These are phyloP conservation scores for Nerophis lumbriciformis DNA, from an alignment of 2,113 vertebrate genomes.

Conservation along the genomic window DNA sequence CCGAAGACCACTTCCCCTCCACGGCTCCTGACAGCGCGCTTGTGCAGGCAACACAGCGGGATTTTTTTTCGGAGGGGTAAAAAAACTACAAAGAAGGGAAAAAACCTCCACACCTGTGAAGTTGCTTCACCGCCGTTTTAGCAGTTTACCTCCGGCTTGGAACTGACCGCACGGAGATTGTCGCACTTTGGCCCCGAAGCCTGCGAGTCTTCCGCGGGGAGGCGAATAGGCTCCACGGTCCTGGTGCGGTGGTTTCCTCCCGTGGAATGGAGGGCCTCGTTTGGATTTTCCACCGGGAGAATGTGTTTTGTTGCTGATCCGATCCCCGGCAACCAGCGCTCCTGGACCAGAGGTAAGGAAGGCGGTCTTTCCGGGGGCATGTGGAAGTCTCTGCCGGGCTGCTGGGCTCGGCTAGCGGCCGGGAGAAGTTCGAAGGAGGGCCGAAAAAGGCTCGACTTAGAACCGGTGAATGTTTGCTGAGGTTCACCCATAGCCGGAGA, in stretches of 20 bases:
- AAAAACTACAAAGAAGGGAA: background rate
- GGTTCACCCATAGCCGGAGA: background rate
- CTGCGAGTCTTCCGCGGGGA: constrained; percentile 20
- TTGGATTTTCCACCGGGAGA: constrained; percentile 66
- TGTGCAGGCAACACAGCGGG: background rate
- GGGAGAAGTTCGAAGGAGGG: background rate
- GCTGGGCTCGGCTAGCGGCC: background rate
- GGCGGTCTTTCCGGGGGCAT: constrained; percentile 8
- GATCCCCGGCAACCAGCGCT: constrained; percentile 47
- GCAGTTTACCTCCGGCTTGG: background rate
- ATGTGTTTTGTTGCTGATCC: constrained; percentile 63
- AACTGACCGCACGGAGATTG: constrained; percentile 7
- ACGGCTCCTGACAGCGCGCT: constrained; percentile 19
- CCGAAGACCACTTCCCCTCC: constrained; percentile 15
- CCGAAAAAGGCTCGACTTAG: background rate
- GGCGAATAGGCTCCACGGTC: constrained; percentile 8
- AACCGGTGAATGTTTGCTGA: background rate
- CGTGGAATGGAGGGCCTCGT: constrained; percentile 76
- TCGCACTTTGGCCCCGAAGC: constrained; percentile 45
- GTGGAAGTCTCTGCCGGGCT: background rate
- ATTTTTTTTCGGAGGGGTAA: background rate
- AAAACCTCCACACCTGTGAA: constrained; percentile 1
- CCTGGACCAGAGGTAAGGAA: constrained; percentile 71
- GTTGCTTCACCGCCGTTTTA: background rate
- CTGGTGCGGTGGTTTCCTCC: constrained; percentile 39